Base-by-base conservation (phyloP, 2,113 vertebrate genomes). In the Trinectes maculatus region DNA sequence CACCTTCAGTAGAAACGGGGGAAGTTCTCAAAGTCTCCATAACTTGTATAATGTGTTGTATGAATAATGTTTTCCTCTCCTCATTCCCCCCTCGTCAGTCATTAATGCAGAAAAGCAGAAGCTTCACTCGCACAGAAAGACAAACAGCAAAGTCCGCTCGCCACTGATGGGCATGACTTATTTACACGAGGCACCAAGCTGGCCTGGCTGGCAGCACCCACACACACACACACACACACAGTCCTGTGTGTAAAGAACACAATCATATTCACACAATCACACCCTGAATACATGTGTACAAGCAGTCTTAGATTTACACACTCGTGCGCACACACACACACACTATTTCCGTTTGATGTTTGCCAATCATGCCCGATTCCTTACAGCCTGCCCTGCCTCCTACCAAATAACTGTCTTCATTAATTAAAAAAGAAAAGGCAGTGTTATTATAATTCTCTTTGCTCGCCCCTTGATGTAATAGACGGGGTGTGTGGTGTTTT, bases 301-400 rank as follows among this genome's bases (percentile, higher is more conserved):
- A 6, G 22, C 59, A 11, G 31, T 40, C 59, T 48, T 2, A 71
- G 53, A 76, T 60, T 37, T 16, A 47, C 43, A 53, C 48, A 31
- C 33, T 12, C 40, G 49, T 42, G 47, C 28, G 52, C 55, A 71
- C 60, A 40, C 62, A 19, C 60, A 29, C 55, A 46, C 65, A 54
- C 42, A 22, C 33, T 24, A 37, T 74, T 85, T 81, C 79, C 42
- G 87, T 93, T 93, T 94, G 92, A 93, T 93, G 93, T 93, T 93
- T 92, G 87, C 92, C 92, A 93, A 91, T 94, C 92, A 94, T 91
- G 83, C 87, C 63, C 80, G 83, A 91, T 89, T 85, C 92, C 92
- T 92, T 89, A 88, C 89, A 92, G 91, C 90, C 80, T 91, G 85
- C 88, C 90, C 85, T 84, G 88, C 83, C 85, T 93, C 82, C 90